phyloP scores from a whole-genome alignment of 2,797 vertebrate genomes.

The Melanotaenia parkinsoni region DNA sequence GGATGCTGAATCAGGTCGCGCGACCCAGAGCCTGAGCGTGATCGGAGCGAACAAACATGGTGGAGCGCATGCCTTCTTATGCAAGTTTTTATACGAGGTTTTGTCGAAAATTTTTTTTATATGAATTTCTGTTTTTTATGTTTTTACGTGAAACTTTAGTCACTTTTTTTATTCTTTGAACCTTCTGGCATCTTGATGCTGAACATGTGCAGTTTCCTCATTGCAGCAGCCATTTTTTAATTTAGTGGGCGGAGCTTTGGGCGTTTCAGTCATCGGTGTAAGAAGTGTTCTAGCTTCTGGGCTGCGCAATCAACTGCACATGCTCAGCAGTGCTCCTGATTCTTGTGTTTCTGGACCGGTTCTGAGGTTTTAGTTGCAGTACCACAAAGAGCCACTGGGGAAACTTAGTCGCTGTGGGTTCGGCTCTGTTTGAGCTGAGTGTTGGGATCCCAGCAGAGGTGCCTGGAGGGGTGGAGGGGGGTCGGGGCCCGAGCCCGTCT shows the following conservation, averaged over 20 bases:
- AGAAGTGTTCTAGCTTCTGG: not conserved
- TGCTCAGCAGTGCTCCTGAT: too few species aligned
- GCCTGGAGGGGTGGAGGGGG: not conserved
- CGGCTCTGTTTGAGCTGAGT: conserved; percentile 55
- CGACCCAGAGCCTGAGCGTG: conserved; percentile 55
- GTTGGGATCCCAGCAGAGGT: conserved; percentile 53
- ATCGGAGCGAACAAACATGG: conserved; percentile 66
- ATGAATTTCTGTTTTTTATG: conserved; percentile 74
- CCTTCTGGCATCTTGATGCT: conserved; percentile 46
- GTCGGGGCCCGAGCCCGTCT: conserved; percentile 26
- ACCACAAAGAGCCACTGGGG: not conserved
- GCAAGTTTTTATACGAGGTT: conserved; percentile 83
- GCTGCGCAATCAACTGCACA: not conserved
- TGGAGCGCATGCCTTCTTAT: conserved; percentile 82
- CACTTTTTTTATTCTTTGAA: conserved; percentile 62
- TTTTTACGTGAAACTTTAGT: conserved; percentile 72
- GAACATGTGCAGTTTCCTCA: conserved; percentile 26
- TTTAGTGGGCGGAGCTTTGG: not conserved
- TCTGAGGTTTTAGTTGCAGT: not conserved
- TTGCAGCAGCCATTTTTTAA: conserved; percentile 19
- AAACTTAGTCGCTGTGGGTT: conserved; percentile 6
- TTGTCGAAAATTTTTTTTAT: conserved; percentile 71
- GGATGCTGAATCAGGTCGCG: conserved; percentile 62
- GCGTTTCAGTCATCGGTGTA: too few species aligned
- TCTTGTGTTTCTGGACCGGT: not conserved